These are phyloP conservation scores for Erethizon dorsatum DNA, from an alignment of 2,797 vertebrate species.

Conservation along the genomic window DNA sequence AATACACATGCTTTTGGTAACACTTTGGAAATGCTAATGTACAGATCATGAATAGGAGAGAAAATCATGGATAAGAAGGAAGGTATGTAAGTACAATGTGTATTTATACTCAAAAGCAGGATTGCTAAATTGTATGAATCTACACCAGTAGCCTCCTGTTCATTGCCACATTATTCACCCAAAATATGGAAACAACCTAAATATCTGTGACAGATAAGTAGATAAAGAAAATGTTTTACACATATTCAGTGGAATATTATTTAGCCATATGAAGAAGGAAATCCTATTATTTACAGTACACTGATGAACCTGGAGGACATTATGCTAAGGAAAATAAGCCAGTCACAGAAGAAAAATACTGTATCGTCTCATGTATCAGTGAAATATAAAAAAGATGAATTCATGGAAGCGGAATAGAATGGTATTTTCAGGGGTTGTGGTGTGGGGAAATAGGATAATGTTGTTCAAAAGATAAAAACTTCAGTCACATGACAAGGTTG, in stretches of 20 bases:
- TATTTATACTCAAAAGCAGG: background rate
- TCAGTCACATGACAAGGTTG: background rate
- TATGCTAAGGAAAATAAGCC: background rate
- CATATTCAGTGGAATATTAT: background rate
- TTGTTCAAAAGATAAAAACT: background rate
- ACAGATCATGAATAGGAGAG: background rate
- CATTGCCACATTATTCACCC: background rate
- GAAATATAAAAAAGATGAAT: background rate
- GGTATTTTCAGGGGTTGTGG: background rate
- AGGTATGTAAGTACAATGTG: background rate
- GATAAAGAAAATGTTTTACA: background rate
- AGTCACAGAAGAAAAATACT: background rate
- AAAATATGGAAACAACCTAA: background rate
- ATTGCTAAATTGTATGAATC: background rate
- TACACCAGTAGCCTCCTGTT: background rate
- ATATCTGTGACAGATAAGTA: background rate
- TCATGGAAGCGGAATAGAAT: background rate
- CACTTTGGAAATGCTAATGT: background rate
- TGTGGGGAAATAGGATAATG: background rate
- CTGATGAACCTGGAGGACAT: background rate
- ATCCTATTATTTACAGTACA: background rate
- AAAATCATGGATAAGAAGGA: background rate
- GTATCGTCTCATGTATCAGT: background rate
- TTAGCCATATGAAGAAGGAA: background rate
- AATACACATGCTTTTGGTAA: background rate